Evolutionary conservation across 2,888 invertebrate species (phyloP).

Genomic region (Loripinus fragilis): DNA sequence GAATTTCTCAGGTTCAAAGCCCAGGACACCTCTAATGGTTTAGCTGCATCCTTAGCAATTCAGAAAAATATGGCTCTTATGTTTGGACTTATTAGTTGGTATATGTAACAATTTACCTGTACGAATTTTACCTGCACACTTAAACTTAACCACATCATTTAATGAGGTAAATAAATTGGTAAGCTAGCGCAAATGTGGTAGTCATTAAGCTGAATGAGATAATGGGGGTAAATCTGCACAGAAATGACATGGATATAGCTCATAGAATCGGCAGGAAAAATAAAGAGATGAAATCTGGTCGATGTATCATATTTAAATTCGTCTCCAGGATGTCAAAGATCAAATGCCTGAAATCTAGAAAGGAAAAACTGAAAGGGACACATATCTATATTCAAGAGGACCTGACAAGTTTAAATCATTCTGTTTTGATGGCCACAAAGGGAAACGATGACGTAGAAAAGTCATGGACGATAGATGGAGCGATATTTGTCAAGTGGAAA

Average conservation of each 20-base stretch:
- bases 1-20: too few species aligned
- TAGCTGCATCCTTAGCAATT: too few species aligned
- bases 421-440: constrained; percentile 11
- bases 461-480: constrained; percentile 8
- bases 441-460: constrained; percentile 6
- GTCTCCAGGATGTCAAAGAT: not conserved
- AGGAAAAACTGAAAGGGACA: not conserved
- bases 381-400: constrained; percentile 18
- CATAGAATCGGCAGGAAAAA: constrained; percentile 3
- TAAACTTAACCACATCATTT: too few species aligned
- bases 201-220: not conserved
- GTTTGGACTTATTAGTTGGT: too few species aligned
- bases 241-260: constrained; percentile 11
- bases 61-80: too few species aligned
- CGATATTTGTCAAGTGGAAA: not conserved
- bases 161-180: too few species aligned
- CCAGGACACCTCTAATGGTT: too few species aligned
- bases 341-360: constrained; percentile 1
- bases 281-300: not conserved
- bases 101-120: too few species aligned
- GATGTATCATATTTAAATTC: constrained; percentile 17
- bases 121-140: too few species aligned
- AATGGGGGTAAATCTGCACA: not conserved
- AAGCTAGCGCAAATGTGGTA: not conserved
- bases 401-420: constrained; percentile 2